A percentile compares a stretch with the other conserved stretches of the same genome.
These are phyloP conservation scores for Magallana gigas DNA, from an alignment of 1,140 invertebrate genomes.

Conservation along the genomic window DNA sequence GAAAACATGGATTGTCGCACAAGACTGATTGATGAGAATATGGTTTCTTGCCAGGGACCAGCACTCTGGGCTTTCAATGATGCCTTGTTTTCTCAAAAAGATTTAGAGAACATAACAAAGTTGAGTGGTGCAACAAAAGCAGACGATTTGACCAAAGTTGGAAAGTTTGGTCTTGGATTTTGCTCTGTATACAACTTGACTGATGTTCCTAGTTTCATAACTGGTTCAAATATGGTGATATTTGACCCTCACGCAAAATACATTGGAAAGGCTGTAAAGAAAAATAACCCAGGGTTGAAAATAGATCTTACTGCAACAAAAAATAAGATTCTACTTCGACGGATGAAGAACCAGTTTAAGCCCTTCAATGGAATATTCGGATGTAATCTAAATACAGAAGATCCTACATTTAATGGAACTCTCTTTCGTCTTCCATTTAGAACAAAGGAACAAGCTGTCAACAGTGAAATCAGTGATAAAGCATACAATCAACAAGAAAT, in stretches of 20 bases:
- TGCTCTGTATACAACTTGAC: constrained; percentile 77
- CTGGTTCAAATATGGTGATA: constrained; percentile 70
- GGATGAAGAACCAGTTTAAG: constrained; percentile 68
- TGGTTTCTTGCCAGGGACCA: constrained; percentile 70
- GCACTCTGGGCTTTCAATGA: constrained; percentile 73
- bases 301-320: constrained; percentile 64
- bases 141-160: constrained; percentile 68
- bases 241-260: constrained; percentile 76
- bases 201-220: constrained; percentile 76
- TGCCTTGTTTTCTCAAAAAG: constrained; percentile 67
- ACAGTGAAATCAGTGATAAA: constrained; percentile 70
- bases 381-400: constrained; percentile 51
- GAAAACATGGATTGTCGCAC: constrained; percentile 61
- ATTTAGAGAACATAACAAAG: constrained; percentile 70
- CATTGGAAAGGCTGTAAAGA: constrained; percentile 62
- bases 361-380: constrained; percentile 74
- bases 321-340: constrained; percentile 59
- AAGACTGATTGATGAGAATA: constrained; percentile 68
- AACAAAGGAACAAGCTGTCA: constrained; percentile 65
- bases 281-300: constrained; percentile 68
- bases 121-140: constrained; percentile 72
- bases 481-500: constrained; percentile 69
- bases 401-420: constrained; percentile 61
- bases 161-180: constrained; percentile 75
- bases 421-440: constrained; percentile 71